Base-by-base conservation (phyloP, 2,888 invertebrate species). In the Meandrusa payeni region DNA sequence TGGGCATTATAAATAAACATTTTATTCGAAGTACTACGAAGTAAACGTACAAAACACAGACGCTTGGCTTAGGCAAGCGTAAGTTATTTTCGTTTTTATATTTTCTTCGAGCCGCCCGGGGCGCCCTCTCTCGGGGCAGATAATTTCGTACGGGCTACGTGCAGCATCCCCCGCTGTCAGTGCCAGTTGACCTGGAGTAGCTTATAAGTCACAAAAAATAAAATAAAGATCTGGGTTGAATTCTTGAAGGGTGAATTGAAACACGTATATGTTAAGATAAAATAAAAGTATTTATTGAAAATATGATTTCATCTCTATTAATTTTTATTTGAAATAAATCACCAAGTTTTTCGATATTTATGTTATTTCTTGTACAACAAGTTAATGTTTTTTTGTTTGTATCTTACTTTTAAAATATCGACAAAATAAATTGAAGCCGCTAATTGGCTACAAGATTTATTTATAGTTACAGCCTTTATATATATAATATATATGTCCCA, bases 41-140 rank as follows among this genome's bases (percentile, higher is more conserved):
- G 68, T 49, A 69, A 69, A 70, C 68, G 66, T 64, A 68, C 72
- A 73, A 68, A 68, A 69, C 56, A 58, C 59, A 46, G 63, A 62
- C 61, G 56, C 61, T 55, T 61, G 69, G 74, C 68, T 76, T 69
- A 73, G 72, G 71, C 61, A 65, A 66, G 69, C 68, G 70, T 72
- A 74, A 76, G 66, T 75, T 81, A 76, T 80, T 78, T 76, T 76
- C 74, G 66, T 79, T 80, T 55, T 80, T 78, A 76, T 76, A 73
- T 80, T 78, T 78, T 71, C 69, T 68, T 68, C 52, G 61, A 67
- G 69, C 60, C 65, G 64, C 69, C 61, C 54, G 66, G 55, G 69
- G 72, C 67, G 65, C 58, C 56, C 67, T 72, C 76, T 73, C 76
- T 59, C 54, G 73, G 70, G 76, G 57, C 64, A 73, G 74, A 80